Evolutionary conservation across 2,113 vertebrate species (phyloP), one percentile per base, ranked within the genome.

Genomic region (Morphnarchus princeps): DNA sequence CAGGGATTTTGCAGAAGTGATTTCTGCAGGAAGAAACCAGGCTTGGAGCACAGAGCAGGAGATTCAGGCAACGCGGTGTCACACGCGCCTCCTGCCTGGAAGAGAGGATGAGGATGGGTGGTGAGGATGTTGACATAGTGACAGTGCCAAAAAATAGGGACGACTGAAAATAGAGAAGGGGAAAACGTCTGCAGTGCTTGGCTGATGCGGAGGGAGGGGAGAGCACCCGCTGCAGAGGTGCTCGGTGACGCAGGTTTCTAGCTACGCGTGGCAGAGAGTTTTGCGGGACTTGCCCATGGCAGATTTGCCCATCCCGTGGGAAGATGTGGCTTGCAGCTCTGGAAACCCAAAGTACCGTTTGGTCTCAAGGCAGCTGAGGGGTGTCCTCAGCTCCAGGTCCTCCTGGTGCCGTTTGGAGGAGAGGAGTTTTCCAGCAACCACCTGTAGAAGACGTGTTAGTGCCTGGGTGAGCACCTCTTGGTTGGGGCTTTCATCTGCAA

Each of bases 1-100:
- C n/a, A 52, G 52, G 38, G n/a, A 25, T 45, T 83, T 67, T 49
- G 17, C 11, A 40, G 57, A 59, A 74, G 31, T 18, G 15, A 17
- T 66, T 74, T 59, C 50, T 50, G 49, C 25, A n/a, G 36, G 45
- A 76, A 38, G 50, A 31, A 89, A n/a, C 7, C 11, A 76, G 36
- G 4, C 52, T 62, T 52, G 34, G 61, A 62, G 34, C 0, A 0
- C 11, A 29, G 61, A 85, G 29, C 17, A 25, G 62, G 38, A 86
- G 29, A 16, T 38, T 28, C 6, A 9, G 62, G 9, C 31, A 38
- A 16, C 0, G 7, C 0, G 4, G 10, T 12, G 36, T 52, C 72
- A 34, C 13, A 10, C 0, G 4, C 1, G 0, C 42, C 3, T 34
- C 24, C 31, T 47, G 19, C 19, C 24, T 63, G 42, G 52, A 45